Evolutionary conservation across 2,113 vertebrate species (phyloP), one percentile per base, ranked within the genome.

Genomic region (Phasianus colchicus): DNA sequence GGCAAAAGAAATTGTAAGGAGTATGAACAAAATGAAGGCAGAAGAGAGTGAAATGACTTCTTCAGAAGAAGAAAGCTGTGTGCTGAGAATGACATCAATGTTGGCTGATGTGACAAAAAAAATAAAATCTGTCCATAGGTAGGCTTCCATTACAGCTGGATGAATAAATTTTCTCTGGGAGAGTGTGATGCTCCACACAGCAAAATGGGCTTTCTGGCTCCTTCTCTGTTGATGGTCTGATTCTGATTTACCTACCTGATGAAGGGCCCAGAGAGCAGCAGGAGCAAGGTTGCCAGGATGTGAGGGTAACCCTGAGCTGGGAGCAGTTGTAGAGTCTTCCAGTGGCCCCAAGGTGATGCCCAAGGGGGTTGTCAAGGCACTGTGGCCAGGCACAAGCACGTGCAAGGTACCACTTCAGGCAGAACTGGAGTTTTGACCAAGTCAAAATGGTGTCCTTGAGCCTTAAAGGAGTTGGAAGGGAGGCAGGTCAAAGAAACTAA

Each of bases 11-110:
- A 70, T 73, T 85, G 54, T 47, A 58, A 12, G 12, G 32, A 73
- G 16, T 54, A 67, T 77, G 69, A 75, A 63, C 83, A 93, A 75
- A 65, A 42, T 47, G n/a, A 92, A 64, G 29, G 65, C 38, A 92
- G 32, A 73, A 75, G 34, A 50, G 25, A 32, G 25, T 47, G 50
- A 38, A 77, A 48, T 77, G 79, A 48, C 45, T 76, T 1, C 1
- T 4, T 11, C 50, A 32, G 38, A 65, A 47, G 67, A 93, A 63
- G 43, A 73, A 76, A 87, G 27, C 22, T 22, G 1, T 3, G 4
- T 70, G 30, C 58, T 34, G 50, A 91, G 58, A 63, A 16, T 0
- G 1, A 0, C 48, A 45, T 32, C 24, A 15, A 0, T 25, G 36
- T 18, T n/a, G 36, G 30, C 11, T 61, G 0, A 2, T 17, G 24